A percentile compares a stretch with the other conserved stretches of the same genome.
Evolutionary conservation across 2,888 invertebrate species (phyloP).

Genomic region (Cerastis leucographa): DNA sequence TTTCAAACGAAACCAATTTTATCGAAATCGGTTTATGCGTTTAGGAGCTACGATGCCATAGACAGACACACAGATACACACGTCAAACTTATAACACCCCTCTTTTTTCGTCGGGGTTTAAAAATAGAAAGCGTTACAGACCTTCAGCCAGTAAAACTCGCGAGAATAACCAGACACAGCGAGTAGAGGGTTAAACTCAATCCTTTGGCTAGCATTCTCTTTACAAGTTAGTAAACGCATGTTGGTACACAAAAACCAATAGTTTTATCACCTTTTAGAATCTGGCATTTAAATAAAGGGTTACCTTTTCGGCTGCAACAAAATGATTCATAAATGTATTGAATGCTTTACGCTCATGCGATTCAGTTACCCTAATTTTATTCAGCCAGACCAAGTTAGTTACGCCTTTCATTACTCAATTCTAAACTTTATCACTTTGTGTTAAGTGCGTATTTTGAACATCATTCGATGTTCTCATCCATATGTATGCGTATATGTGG

Average conservation of each 20-base stretch:
- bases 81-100: too few relatives aligned
- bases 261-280: constrained; percentile 10
- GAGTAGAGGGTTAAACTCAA: neutral
- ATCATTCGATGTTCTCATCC: constrained; percentile 5
- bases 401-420: neutral
- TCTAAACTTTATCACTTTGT: constrained; percentile 25
- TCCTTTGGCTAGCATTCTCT: neutral
- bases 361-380: constrained; percentile 60
- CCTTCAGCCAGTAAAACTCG: neutral
- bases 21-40: too few relatives aligned
- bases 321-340: constrained; percentile 45
- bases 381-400: constrained; percentile 31
- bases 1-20: too few relatives aligned
- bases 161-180: neutral
- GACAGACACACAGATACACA: too few relatives aligned
- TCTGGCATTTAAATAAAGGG: constrained; percentile 36
- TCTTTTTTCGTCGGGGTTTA: too few relatives aligned
- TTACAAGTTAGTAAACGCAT: neutral
- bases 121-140: neutral
- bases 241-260: neutral
- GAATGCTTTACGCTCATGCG: constrained; percentile 49
- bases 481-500: constrained; percentile 11
- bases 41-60: too few relatives aligned
- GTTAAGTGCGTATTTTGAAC: constrained; percentile 25
- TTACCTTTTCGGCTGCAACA: constrained; percentile 23